These are phyloP conservation scores for Agelaius tricolor DNA, from an alignment of 2,113 vertebrate genomes.

Conservation along the genomic window DNA sequence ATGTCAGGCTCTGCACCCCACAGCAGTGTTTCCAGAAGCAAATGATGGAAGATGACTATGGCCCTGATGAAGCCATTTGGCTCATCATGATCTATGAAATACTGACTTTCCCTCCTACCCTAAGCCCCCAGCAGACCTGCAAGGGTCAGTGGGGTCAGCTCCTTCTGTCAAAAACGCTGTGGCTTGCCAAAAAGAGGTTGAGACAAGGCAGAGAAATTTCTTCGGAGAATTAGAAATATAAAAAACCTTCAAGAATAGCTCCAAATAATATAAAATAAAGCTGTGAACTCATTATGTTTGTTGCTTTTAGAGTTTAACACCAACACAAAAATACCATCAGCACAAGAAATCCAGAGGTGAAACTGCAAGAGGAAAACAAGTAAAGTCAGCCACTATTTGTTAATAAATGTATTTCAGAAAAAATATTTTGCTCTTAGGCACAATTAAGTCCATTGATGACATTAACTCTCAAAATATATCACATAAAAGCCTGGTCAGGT, in stretches of 20 bases:
- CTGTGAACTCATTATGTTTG: not conserved
- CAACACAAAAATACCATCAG: not conserved
- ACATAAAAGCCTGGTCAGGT: not conserved
- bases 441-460: not conserved
- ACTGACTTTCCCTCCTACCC: not conserved
- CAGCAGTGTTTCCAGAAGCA: not conserved
- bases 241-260: not conserved
- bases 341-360: not conserved
- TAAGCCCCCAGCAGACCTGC: not conserved
- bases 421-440: not conserved
- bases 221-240: not conserved
- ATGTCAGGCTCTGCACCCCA: not conserved
- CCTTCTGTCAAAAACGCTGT: not conserved
- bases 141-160: conserved; percentile 8
- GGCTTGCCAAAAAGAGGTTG: not conserved
- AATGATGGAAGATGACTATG: not conserved
- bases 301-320: not conserved
- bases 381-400: not conserved
- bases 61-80: conserved; percentile 23
- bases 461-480: not conserved
- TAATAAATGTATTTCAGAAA: not conserved
- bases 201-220: not conserved
- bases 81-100: not conserved
- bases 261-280: not conserved
- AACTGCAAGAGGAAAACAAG: not conserved